Base-by-base conservation (phyloP, 2,797 vertebrate genomes). In the Poeciliopsis paucimaculata region DNA sequence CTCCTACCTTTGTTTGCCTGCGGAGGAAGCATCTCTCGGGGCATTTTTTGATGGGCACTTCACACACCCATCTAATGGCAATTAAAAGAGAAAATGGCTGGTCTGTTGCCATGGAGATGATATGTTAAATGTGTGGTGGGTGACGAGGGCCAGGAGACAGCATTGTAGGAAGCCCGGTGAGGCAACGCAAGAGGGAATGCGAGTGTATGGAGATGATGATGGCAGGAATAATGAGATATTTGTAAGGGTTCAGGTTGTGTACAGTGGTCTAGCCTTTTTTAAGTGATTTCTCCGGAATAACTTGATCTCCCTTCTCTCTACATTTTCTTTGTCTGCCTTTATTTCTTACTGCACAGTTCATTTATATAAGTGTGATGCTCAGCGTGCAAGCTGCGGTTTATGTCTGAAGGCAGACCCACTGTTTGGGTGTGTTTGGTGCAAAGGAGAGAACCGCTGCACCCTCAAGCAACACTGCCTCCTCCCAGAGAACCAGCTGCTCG, bases 351-450 rank as follows among this genome's bases (percentile, higher is more conserved):
- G n/a, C 51, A 4, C 95, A 99, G 98, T 99, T 88, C 98, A 99
- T 92, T 96, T 99, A 74, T 99, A 99, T 91, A 99, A 99, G 87
- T 99, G 98, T 0, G 98, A 98, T 8, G 98, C 98, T 76, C 97
- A 97, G 93, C 92, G 98, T 0, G 97, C 98, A 84, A 99, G 98
- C 96, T 99, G 98, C 0, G 98, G 98, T 62, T 92, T 98, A 89
- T 99, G 98, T 91, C 96, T 99, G 89, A 99, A 99, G 92, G 98
- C 98, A 0, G 97, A 99, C 90, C 97, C 96, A 0, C 96, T 98
- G 86, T 99, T 99, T 0, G 96, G 97, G 53, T 99, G 98, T 0
- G 98, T 98, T 81, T 99, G 98, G 98, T 99, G 98, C 47, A 97
- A 97, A 90, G 96, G 93, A 0, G 97, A 97, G 88, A 96, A 94